Evolutionary conservation across 1,140 invertebrate species (phyloP), one percentile per base, ranked within the genome.

Genomic region (Pseudoatta argentina): DNA sequence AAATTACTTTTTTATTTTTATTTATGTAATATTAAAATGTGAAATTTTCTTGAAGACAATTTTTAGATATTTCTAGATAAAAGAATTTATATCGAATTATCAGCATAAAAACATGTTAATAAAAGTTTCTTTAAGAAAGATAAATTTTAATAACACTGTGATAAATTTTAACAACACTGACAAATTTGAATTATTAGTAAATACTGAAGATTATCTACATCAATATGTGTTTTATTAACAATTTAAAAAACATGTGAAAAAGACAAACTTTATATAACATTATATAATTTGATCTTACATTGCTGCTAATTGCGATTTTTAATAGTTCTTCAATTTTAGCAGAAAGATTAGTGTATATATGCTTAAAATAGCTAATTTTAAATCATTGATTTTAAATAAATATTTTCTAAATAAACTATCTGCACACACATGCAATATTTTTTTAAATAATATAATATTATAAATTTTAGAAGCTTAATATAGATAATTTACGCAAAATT

Each of bases 341-440:
- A 34, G 66, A 69, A 77, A 85, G 63, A 83, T 39, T 87, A 69
- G n/a, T 57, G 7, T 27, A 53, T 78, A n/a, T 75, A 14, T 24
- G 76, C 69, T 78, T 24, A 59, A 92, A 91, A 92, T 92, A 92
- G 55, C 87, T 88, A 86, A 63, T 89, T 76, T 44, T 16, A 66
- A 82, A 77, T 85, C 75, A 77, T 30, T 57, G n/a, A 27, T 18
- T 55, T 34, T 1, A 30, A 48, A 59, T 59, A 73, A 34, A 72
- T 73, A 55, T 1, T 69, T 55, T 44, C 18, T 67, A 76, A 66
- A 34, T n/a, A 12, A 82, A 39, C 3, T 78, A 61, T 34, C 1
- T 10, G 1, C 2, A 76, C 14, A 75, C 1, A 44, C 7, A 18
- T 59, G 3, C 6, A 39, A 61, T 30, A 76, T 16, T 61, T 59